A percentile compares a stretch with the other conserved stretches of the same genome.
phyloP scores from a whole-genome alignment of 92 coral and sea anemone species.

The Plumapathes pennacea region DNA sequence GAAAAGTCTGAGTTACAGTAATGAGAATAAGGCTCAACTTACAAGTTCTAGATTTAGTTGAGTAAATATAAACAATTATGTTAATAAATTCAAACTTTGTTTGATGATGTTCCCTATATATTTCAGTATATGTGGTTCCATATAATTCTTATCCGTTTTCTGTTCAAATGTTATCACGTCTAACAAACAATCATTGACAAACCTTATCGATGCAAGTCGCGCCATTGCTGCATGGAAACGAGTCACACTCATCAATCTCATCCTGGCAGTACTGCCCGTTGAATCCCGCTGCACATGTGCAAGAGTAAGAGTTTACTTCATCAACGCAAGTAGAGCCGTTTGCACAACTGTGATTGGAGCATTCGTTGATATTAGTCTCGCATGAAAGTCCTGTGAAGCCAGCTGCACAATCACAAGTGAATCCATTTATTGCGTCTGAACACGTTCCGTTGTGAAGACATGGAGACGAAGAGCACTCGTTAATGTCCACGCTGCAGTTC shows the following conservation, averaged over 20 bases:
- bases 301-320: constrained; percentile 18
- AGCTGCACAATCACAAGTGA: constrained; percentile 26
- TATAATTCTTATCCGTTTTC: no score
- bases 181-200: not conserved
- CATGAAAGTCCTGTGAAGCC: constrained; percentile 39
- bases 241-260: constrained; percentile 26
- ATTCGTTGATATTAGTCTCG: constrained; percentile 31
- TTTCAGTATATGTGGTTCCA: no score
- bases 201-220: constrained; percentile 38
- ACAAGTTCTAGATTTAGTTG: not conserved
- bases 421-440: constrained; percentile 27
- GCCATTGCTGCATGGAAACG: constrained; percentile 42
- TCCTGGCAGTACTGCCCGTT: constrained; percentile 29
- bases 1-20: no score
- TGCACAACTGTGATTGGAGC: constrained; percentile 15
- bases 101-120: no score
- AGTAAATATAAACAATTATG: no score
- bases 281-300: constrained; percentile 17
- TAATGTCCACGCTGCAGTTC: constrained; percentile 28
- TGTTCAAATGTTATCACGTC: no score
- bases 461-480: constrained; percentile 31
- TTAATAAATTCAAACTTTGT: no score
- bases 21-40: not conserved
- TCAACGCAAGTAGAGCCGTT: constrained; percentile 21
- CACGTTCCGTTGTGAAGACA: constrained; percentile 35